These are phyloP conservation scores for Cossypha dichroa DNA, from an alignment of 2,797 vertebrate species.

Conservation along the genomic window DNA sequence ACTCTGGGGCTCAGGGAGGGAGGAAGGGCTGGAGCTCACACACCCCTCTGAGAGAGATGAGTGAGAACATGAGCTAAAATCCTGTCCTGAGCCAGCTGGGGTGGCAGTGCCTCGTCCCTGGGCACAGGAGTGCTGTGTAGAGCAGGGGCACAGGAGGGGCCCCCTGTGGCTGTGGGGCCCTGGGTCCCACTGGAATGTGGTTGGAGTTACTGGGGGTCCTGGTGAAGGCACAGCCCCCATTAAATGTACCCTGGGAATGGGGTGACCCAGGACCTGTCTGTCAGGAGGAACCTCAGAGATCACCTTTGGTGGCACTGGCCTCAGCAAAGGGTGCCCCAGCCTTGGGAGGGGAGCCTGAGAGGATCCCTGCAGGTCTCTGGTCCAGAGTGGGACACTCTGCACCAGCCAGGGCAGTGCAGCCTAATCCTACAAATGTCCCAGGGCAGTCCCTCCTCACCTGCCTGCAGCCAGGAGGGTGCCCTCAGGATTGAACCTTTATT, in stretches of 20 bases:
- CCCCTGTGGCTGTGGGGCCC: rapidly evolving
- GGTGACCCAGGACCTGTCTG: not conserved
- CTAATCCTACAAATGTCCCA: not conserved
- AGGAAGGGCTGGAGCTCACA: not conserved
- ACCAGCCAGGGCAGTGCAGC: not conserved
- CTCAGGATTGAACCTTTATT: not conserved
- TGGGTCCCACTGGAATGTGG: not conserved
- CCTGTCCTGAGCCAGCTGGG: not conserved
- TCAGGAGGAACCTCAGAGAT: not conserved
- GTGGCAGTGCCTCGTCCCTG: not conserved
- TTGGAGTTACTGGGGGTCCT: not conserved
- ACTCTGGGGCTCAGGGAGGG: not conserved
- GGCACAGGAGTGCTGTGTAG: not conserved
- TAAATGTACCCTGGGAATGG: rapidly evolving
- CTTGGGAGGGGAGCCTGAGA: not conserved
- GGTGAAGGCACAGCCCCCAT: not conserved
- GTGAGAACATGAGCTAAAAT: not conserved
- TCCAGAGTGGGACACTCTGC: not conserved
- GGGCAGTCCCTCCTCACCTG: not conserved
- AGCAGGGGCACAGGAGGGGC: not conserved
- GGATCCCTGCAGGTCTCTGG: not conserved
- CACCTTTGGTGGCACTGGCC: not conserved
- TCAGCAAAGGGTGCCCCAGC: not conserved
- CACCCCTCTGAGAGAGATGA: not conserved
- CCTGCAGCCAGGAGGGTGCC: not conserved